Percentiles rank a stretch among this genome's conserved stretches.
phyloP scores from a whole-genome alignment of 2,797 vertebrate species.

The Falco cherrug region DNA sequence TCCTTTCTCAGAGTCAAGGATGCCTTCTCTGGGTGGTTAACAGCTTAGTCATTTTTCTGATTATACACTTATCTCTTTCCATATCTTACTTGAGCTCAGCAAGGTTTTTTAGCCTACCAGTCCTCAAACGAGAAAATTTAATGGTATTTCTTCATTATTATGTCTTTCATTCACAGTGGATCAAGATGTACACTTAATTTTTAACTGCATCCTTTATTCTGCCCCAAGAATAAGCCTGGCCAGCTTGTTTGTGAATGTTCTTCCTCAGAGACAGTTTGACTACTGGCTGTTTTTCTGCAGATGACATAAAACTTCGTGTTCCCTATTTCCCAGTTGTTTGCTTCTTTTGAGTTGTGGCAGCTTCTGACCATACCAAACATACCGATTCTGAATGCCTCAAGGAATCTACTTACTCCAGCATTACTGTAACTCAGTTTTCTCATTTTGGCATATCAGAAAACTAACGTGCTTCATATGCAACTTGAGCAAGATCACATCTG shows the following conservation, averaged over 20 bases:
- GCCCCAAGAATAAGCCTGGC: not conserved
- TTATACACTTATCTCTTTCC: not conserved
- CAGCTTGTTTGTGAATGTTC: not conserved
- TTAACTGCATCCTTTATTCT: not conserved
- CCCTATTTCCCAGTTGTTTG: not conserved
- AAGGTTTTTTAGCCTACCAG: not conserved
- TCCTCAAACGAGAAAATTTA: not conserved
- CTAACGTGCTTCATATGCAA: not conserved
- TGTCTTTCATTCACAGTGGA: not conserved
- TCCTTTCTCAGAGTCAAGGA: not conserved
- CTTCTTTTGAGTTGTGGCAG: not conserved
- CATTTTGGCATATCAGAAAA: not conserved
- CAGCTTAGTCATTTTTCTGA: not conserved
- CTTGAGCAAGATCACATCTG: not conserved
- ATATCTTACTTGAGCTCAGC: not conserved
- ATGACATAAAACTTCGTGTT: not conserved
- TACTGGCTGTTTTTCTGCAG: not conserved
- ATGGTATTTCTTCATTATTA: not conserved
- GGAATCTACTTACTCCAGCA: not conserved
- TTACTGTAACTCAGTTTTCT: not conserved
- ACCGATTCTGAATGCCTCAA: not conserved
- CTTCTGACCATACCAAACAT: not conserved
- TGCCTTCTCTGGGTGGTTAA: not conserved
- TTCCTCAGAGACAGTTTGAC: not conserved
- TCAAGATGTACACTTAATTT: not conserved